phyloP scores from a whole-genome alignment of 2,888 invertebrate genomes.

The Marasmarcha lunaedactyla region DNA sequence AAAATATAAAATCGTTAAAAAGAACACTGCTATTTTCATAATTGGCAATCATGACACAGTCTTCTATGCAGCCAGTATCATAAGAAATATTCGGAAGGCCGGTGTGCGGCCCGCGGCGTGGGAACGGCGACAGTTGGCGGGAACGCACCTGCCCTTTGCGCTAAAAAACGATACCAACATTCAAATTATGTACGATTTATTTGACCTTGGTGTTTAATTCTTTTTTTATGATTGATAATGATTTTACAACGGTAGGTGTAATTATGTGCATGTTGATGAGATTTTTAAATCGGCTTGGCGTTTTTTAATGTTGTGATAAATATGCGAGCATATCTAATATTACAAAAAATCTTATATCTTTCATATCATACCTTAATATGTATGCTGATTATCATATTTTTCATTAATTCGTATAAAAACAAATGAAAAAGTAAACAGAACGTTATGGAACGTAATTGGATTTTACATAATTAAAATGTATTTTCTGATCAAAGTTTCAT shows the following conservation, averaged over 20 bases:
- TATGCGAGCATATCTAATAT: too few species aligned
- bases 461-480: too few species aligned
- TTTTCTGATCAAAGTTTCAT: too few species aligned
- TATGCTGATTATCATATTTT: too few species aligned
- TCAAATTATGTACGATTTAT: constrained; percentile 50
- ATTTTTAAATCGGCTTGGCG: too few species aligned
- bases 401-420: too few species aligned
- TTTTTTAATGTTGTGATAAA: too few species aligned
- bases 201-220: constrained; percentile 42
- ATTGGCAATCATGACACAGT: constrained; percentile 59
- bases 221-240: constrained; percentile 3
- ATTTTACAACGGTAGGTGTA: neutral
- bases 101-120: constrained; percentile 61
- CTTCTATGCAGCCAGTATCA: constrained; percentile 12
- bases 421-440: too few species aligned
- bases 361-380: too few species aligned
- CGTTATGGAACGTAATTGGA: too few species aligned
- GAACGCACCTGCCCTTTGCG: constrained; percentile 43
- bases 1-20: constrained; percentile 5
- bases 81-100: constrained; percentile 25
- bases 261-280: too few species aligned
- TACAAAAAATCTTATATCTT: too few species aligned
- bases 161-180: constrained; percentile 57
- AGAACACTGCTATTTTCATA: constrained; percentile 38
- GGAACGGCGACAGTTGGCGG: constrained; percentile 58